Conservation (phyloP, 2,797 vertebrate genomes). For the Sparus aurata region DNA sequence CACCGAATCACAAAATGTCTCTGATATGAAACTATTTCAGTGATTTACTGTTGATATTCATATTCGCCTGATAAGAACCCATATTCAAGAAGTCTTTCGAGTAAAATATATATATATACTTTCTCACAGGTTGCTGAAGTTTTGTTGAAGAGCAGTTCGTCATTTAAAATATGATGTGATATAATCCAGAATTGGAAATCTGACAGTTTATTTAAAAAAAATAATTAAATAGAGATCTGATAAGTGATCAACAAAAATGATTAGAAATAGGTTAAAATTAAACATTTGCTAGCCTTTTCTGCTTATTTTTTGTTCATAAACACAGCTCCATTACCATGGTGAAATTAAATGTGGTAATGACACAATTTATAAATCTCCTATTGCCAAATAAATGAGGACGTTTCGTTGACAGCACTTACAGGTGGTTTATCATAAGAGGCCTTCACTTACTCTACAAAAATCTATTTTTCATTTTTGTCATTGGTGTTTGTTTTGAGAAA, state of each 20-base stretch:
- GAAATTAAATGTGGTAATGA: neutral
- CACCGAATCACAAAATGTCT: neutral
- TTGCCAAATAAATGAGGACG: slow-evolving; percentile 1
- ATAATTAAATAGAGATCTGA: neutral
- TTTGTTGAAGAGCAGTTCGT: slow-evolving; percentile 4
- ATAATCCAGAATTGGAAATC: neutral
- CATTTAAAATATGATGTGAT: slow-evolving; percentile 10
- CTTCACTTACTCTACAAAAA: slow-evolving; percentile 6
- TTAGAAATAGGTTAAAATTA: neutral
- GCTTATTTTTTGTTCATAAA: neutral
- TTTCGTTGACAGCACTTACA: slow-evolving; percentile 47
- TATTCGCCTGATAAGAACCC: neutral
- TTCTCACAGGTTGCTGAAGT: neutral
- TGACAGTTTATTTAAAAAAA: neutral
- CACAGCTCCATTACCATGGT: neutral
- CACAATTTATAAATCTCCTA: neutral
- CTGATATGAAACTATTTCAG: neutral
- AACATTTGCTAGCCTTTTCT: neutral
- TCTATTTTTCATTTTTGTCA: neutral
- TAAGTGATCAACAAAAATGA: neutral
- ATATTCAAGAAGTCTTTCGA: neutral
- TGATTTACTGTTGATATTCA: neutral
- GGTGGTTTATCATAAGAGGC: slow-evolving; percentile 48
- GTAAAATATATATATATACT: no score
- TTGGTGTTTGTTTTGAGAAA: neutral